A percentile compares a stretch with the other conserved stretches of the same genome.
phyloP scores from a whole-genome alignment of 2,888 invertebrate genomes.

The Melieria crassipennis region DNA sequence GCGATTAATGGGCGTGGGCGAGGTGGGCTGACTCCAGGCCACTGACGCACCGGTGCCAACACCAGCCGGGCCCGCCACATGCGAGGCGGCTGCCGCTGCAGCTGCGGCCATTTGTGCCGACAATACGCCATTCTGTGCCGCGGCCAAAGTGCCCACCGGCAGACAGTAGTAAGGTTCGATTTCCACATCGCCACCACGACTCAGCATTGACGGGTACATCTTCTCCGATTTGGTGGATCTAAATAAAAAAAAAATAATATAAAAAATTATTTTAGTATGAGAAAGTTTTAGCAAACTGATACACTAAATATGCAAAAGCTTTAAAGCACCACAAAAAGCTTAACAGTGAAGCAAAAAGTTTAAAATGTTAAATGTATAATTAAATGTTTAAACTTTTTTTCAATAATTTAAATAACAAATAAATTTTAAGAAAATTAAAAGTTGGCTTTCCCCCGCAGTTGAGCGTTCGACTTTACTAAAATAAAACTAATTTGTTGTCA shows the following conservation, averaged over 20 bases:
- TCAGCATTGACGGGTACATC: constrained; percentile 91
- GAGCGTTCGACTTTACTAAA: not conserved
- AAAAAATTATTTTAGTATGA: not conserved
- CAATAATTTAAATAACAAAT: not conserved
- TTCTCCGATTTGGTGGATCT: constrained; percentile 96
- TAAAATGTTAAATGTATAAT: not conserved
- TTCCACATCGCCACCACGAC: constrained; percentile 82
- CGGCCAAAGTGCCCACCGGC: constrained; percentile 71
- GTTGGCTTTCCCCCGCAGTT: not conserved
- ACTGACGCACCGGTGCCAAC: constrained; percentile 57
- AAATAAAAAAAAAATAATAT: constrained; percentile 46
- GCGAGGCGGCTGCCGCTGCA: constrained; percentile 50
- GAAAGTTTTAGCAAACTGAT: no score
- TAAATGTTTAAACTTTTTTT: not conserved
- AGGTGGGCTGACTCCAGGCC: constrained; percentile 79
- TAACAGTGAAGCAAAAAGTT: not conserved
- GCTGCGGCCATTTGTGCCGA: constrained; percentile 61
- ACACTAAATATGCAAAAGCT: not conserved
- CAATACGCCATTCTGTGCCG: constrained; percentile 55
- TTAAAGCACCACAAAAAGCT: not conserved
- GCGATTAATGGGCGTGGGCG: constrained; percentile 71
- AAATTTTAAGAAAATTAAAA: no score
- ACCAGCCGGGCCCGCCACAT: constrained; percentile 42
- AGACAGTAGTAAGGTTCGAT: constrained; percentile 88
- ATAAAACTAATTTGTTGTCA: no score